phyloP scores from a whole-genome alignment of 2,888 invertebrate species.

The Pedicia rivosa region DNA sequence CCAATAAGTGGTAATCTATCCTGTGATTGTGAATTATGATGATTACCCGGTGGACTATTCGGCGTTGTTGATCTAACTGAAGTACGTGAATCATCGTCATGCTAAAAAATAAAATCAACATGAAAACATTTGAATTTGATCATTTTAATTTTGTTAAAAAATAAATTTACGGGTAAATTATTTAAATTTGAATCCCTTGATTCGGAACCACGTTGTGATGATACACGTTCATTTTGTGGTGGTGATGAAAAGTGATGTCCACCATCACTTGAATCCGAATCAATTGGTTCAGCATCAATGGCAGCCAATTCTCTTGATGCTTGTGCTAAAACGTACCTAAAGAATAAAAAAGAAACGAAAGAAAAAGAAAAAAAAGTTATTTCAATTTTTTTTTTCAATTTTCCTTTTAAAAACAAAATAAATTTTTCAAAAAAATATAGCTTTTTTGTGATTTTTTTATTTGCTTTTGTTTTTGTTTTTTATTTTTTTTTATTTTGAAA shows the following conservation, averaged over 20 bases:
- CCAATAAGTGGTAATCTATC: neutral
- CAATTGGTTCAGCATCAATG: conserved; percentile 56
- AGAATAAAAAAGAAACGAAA: too few species aligned
- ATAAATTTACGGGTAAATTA: neutral
- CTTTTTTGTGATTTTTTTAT: too few species aligned
- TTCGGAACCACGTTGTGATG: conserved; percentile 2
- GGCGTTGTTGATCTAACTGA: conserved; percentile 22
- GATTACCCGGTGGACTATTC: conserved; percentile 20
- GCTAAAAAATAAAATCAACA: too few species aligned
- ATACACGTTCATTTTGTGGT: conserved; percentile 1
- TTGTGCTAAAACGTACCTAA: conserved; percentile 36
- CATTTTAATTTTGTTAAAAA: too few species aligned
- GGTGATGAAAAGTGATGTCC: conserved; percentile 11
- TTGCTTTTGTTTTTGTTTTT: too few species aligned
- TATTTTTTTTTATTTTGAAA: too few species aligned
- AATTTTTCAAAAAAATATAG: too few species aligned
- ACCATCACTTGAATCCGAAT: conserved; percentile 44
- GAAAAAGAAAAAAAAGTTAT: too few species aligned
- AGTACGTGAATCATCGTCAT: conserved; percentile 32
- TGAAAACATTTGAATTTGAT: too few species aligned
- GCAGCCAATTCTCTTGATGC: conserved; percentile 44
- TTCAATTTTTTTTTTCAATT: too few species aligned
- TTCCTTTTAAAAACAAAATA: too few species aligned
- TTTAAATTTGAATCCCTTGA: conserved; percentile 1
- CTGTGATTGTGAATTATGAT: conserved; percentile 19